phyloP scores from a whole-genome alignment of 2,797 vertebrate genomes.

The Diplodus sargus region DNA sequence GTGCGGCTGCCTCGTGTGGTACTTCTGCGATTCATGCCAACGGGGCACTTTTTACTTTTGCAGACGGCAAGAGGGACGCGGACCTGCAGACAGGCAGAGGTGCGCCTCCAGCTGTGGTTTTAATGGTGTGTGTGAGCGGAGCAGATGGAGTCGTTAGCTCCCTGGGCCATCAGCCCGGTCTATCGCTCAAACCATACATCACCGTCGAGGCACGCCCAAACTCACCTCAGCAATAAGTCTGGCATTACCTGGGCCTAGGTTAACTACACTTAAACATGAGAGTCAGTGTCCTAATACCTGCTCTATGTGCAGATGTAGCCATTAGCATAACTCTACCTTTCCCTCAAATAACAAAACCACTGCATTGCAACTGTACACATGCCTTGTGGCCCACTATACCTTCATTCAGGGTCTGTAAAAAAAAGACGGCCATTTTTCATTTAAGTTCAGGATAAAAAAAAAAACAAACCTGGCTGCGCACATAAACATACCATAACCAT shows the following conservation, averaged over 20 bases:
- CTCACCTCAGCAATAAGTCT: conserved; percentile 54
- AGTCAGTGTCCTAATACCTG: background rate
- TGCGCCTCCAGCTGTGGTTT: conserved; percentile 83
- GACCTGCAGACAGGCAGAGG: conserved; percentile 59
- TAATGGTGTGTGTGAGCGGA: conserved; percentile 79
- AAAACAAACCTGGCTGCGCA: too few species aligned
- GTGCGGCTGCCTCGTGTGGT: background rate
- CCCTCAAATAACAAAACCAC: too few species aligned
- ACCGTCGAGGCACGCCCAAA: conserved; percentile 44
- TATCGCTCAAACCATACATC: conserved; percentile 59
- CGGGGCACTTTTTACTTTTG: conserved; percentile 32
- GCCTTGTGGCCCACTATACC: too few species aligned
- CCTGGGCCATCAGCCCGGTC: conserved; percentile 68
- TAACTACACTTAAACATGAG: background rate
- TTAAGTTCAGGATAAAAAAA: too few species aligned
- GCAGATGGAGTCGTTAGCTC: conserved; percentile 82
- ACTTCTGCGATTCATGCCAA: conserved; percentile 17
- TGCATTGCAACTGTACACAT: too few species aligned
- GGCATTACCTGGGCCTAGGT: conserved; percentile 30
- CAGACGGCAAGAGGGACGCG: conserved; percentile 5
- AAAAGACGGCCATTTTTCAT: too few species aligned
- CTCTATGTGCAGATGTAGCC: background rate
- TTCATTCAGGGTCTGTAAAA: too few species aligned
- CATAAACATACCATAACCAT: too few species aligned
- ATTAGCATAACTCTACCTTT: background rate